These are phyloP conservation scores for rabbit (Oryctolagus cuniculus) DNA, from an alignment of 2,113 vertebrate species.

Conservation along the genomic window DNA sequence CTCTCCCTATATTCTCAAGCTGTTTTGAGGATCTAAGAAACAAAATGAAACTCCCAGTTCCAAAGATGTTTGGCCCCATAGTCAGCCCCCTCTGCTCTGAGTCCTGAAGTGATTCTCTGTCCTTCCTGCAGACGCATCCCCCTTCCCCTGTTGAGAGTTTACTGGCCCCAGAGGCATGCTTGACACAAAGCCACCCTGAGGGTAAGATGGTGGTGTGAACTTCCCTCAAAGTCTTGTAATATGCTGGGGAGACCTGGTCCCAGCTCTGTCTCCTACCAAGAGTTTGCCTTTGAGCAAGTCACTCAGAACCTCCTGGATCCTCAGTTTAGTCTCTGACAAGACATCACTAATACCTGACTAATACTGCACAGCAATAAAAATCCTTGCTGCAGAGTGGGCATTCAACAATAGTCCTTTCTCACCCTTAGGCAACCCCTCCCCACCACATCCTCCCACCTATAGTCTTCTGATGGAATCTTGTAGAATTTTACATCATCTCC, in stretches of 20 bases:
- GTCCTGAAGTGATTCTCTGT: background rate
- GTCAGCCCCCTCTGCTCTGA: background rate
- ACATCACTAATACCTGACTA: no score
- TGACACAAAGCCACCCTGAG: background rate
- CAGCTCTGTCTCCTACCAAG: background rate
- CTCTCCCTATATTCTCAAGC: background rate
- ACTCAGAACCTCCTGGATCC: background rate
- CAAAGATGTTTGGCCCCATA: background rate
- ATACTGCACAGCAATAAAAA: background rate
- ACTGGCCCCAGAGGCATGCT: background rate
- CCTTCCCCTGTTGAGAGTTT: background rate
- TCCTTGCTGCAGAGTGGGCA: background rate
- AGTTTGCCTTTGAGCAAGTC: background rate
- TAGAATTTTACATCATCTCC: background rate
- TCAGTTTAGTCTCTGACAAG: background rate
- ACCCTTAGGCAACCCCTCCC: background rate
- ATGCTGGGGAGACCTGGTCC: accelerated
- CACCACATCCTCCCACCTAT: background rate
- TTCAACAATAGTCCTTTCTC: background rate
- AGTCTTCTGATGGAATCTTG: background rate
- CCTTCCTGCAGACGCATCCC: background rate
- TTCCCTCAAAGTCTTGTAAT: background rate
- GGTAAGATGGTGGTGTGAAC: background rate
- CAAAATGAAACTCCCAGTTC: background rate
- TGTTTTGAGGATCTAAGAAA: background rate